phyloP scores from a whole-genome alignment of 2,113 vertebrate species.

The Colius striatus region DNA sequence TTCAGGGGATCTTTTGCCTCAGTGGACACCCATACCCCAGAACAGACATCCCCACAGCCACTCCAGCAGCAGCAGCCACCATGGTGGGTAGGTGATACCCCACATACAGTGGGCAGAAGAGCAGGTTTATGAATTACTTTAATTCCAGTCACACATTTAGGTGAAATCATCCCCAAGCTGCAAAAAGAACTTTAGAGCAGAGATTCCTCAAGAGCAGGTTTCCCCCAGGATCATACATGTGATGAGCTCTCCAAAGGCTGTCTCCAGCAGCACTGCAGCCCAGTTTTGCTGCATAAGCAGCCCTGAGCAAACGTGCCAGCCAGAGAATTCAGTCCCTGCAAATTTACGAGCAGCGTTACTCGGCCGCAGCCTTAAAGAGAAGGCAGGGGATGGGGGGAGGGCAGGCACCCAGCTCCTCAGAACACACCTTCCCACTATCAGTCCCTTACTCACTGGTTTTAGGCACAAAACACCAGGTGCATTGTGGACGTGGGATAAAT shows the following conservation, averaged over 20 bases:
- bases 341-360: neutral
- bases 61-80: accelerated
- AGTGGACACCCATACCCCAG: neutral
- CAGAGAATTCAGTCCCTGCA: neutral
- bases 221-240: accelerated
- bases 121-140: neutral
- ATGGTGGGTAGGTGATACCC: accelerated
- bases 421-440: neutral
- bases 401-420: neutral
- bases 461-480: neutral
- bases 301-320: neutral
- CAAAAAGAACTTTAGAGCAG: neutral
- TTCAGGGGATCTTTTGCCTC: neutral
- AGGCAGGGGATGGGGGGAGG: neutral
- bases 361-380: neutral
- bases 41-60: accelerated
- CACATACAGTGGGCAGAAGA: accelerated
- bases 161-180: neutral
- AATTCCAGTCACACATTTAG: neutral
- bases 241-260: neutral
- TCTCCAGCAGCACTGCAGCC: neutral
- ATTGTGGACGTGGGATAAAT: neutral
- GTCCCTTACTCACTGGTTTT: neutral
- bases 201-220: neutral
- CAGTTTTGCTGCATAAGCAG: conserved; percentile 45